Conservation (phyloP, 2,797 vertebrate species). For the Oophaga sylvatica region DNA sequence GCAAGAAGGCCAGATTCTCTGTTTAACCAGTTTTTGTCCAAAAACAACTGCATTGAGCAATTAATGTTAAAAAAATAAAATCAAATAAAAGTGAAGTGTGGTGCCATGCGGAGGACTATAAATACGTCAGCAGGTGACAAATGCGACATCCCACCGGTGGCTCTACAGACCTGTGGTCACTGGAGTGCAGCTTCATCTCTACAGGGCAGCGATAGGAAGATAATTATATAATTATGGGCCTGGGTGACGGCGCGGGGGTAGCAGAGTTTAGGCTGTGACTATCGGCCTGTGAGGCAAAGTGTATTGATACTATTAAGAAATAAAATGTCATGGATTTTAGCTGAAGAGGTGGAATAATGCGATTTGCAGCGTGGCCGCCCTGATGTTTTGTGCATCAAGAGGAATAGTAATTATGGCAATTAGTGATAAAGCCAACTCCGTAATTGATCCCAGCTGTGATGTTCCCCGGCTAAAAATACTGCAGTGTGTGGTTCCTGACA, state of each 20-base stretch:
- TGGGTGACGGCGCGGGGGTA: not conserved
- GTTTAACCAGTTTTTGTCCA: not conserved
- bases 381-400: not conserved
- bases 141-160: not conserved
- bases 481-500: conserved; percentile 8
- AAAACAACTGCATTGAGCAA: not conserved
- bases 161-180: not conserved
- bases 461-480: conserved; percentile 16
- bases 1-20: too few species aligned
- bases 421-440: not conserved
- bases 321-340: not conserved
- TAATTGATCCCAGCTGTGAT: conserved; percentile 51
- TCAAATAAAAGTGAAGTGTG: conserved; percentile 2
- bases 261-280: not conserved
- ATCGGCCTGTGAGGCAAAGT: not conserved
- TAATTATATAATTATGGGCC: not conserved
- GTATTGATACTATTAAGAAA: conserved; percentile 2
- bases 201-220: not conserved
- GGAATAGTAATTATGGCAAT: conserved; percentile 39
- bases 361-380: not conserved
- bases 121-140: conserved; percentile 14
- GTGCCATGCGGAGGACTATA: conserved; percentile 2
- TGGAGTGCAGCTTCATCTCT: not conserved
- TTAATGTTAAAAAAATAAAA: not conserved
- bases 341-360: not conserved